Conservation (phyloP, 2,113 vertebrate species). For the Typhlomys cinereus region DNA sequence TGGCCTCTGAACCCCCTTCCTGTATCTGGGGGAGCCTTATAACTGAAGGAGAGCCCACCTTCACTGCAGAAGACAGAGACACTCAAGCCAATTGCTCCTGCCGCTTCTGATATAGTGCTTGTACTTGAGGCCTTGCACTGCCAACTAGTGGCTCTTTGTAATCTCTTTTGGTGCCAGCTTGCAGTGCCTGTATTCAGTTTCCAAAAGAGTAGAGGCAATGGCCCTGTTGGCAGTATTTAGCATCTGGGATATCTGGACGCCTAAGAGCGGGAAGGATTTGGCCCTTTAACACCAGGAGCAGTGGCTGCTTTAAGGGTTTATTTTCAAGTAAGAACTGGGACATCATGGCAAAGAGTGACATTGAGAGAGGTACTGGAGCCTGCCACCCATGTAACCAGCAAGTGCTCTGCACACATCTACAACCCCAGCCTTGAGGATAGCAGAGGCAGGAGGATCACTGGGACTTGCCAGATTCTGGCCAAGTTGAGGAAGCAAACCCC, state of each 20-base stretch:
- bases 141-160: neutral
- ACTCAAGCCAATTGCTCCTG: neutral
- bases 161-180: neutral
- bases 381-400: no score
- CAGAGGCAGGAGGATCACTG: no score
- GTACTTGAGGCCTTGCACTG: neutral
- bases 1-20: neutral
- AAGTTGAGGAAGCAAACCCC: no score
- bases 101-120: neutral
- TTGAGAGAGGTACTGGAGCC: no score
- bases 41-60: neutral
- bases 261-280: neutral
- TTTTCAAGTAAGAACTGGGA: conserved; percentile 10
- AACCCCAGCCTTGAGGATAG: no score
- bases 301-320: neutral
- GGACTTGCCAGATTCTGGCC: no score
- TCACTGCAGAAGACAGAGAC: neutral
- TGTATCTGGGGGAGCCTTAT: neutral
- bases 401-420: no score
- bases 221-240: neutral
- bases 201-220: neutral
- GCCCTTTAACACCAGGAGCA: neutral
- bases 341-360: neutral
- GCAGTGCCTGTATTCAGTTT: neutral
- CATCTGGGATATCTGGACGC: neutral